These are phyloP conservation scores for Agrypnus murinus DNA, from an alignment of 2,888 invertebrate genomes.

Conservation along the genomic window DNA sequence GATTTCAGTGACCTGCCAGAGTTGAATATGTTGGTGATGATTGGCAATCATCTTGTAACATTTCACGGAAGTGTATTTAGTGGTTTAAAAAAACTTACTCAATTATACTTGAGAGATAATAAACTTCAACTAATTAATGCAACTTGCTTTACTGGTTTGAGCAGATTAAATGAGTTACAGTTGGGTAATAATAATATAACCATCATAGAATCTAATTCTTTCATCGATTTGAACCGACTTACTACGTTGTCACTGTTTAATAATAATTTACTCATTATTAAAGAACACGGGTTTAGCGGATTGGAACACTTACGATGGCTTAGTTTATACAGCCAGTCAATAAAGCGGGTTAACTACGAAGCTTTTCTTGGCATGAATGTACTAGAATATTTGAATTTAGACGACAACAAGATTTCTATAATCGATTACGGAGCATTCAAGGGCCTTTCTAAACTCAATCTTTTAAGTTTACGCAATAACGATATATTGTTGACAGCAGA, in stretches of 20 bases:
- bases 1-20: constrained; percentile 49
- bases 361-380: neutral
- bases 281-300: too few species aligned
- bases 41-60: constrained; percentile 66
- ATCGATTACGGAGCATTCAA: neutral
- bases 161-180: constrained; percentile 64
- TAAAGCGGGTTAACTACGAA: too few species aligned
- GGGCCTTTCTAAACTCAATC: neutral
- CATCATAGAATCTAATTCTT: neutral
- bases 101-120: constrained; percentile 69
- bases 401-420: neutral
- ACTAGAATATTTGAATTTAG: neutral
- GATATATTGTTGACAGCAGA: neutral
- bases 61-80: too few species aligned
- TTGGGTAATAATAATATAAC: constrained; percentile 66
- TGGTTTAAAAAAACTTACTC: constrained; percentile 66
- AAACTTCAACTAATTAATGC: constrained; percentile 65
- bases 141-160: constrained; percentile 66
- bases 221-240: too few species aligned
- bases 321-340: too few species aligned
- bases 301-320: too few species aligned
- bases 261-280: too few species aligned
- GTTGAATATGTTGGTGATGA: constrained; percentile 66
- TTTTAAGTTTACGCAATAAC: neutral
- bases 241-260: too few species aligned